Evolutionary conservation across 2,797 vertebrate species (phyloP).

Genomic region (Crypturellus tataupa): DNA sequence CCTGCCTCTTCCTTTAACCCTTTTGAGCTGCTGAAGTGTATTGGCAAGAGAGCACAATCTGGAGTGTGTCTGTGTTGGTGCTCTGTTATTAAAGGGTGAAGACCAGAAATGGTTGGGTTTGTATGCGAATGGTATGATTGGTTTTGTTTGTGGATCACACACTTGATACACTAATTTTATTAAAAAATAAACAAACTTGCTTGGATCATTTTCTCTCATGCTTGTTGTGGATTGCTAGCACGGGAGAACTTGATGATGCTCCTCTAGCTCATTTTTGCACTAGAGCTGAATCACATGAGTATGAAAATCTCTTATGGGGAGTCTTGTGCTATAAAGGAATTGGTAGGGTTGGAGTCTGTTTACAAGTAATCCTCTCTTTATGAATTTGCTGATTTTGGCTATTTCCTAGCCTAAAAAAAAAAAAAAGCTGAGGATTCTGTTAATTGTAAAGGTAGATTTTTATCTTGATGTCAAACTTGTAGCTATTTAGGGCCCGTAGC

Average conservation of each 20-base stretch:
- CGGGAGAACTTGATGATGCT: not conserved
- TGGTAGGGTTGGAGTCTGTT: not conserved
- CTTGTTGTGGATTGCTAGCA: not conserved
- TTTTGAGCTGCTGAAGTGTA: constrained; percentile 36
- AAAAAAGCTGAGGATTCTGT: not conserved
- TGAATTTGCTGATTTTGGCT: too few species aligned
- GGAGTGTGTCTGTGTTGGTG: not conserved
- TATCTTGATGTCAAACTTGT: not conserved
- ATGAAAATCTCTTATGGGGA: not conserved
- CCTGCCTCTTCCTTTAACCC: constrained; percentile 72
- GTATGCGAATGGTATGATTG: not conserved
- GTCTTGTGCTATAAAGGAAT: not conserved
- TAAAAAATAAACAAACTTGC: too few species aligned
- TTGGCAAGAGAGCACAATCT: not conserved
- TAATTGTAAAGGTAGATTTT: not conserved
- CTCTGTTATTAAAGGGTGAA: not conserved
- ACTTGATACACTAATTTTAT: too few species aligned
- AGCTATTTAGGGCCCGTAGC: not conserved
- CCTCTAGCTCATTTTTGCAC: not conserved
- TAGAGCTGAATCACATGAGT: accelerated
- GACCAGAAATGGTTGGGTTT: not conserved
- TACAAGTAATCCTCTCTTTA: not conserved
- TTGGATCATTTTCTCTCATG: not conserved
- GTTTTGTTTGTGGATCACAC: not conserved
- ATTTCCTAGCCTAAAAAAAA: not conserved